Evolutionary conservation across 2,888 invertebrate genomes (phyloP).

Genomic region (Drosophila nr. perissopoda): DNA sequence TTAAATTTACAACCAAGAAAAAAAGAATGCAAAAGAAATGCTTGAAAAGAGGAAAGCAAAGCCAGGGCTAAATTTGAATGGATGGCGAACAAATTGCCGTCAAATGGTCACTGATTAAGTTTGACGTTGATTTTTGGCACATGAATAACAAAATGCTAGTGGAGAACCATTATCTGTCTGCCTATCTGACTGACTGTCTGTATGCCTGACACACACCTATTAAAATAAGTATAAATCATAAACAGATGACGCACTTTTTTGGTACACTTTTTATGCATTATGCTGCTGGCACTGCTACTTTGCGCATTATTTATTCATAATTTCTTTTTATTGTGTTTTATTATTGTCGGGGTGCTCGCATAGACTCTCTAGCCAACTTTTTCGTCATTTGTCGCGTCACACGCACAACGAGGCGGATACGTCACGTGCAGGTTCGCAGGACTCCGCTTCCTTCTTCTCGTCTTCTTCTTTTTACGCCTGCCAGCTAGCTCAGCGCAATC

Average conservation of each 20-base stretch:
- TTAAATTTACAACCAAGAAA: slow-evolving; percentile 66
- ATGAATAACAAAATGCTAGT: slow-evolving; percentile 43
- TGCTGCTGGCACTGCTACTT: slow-evolving; percentile 47
- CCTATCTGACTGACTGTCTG: slow-evolving; percentile 18
- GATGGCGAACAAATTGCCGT: slow-evolving; percentile 58
- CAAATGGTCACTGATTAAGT: slow-evolving; percentile 70
- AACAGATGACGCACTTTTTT: slow-evolving; percentile 70
- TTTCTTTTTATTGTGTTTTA: slow-evolving; percentile 78
- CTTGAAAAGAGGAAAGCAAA: slow-evolving; percentile 10
- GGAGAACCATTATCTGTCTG: slow-evolving; percentile 17
- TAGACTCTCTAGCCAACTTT: slow-evolving; percentile 32
- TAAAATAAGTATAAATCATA: slow-evolving; percentile 75
- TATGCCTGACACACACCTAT: slow-evolving; percentile 54
- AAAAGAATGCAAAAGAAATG: slow-evolving; percentile 4
- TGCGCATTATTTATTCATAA: slow-evolving; percentile 77
- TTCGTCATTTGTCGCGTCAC: slow-evolving; percentile 66
- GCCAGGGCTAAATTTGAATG: slow-evolving; percentile 22
- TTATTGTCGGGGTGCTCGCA: slow-evolving; percentile 60
- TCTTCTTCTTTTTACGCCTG: slow-evolving; percentile 61
- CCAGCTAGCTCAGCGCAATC: slow-evolving; percentile 79
- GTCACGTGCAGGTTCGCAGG: slow-evolving; percentile 72
- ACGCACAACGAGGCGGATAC: slow-evolving; percentile 78
- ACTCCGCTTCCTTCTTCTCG: background rate
- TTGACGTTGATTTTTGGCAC: slow-evolving; percentile 58
- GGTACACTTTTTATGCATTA: slow-evolving; percentile 35